Percentiles rank a stretch among this genome's conserved stretches.
Evolutionary conservation across 2,888 invertebrate species (phyloP).

Genomic region (Euphydryas editha): DNA sequence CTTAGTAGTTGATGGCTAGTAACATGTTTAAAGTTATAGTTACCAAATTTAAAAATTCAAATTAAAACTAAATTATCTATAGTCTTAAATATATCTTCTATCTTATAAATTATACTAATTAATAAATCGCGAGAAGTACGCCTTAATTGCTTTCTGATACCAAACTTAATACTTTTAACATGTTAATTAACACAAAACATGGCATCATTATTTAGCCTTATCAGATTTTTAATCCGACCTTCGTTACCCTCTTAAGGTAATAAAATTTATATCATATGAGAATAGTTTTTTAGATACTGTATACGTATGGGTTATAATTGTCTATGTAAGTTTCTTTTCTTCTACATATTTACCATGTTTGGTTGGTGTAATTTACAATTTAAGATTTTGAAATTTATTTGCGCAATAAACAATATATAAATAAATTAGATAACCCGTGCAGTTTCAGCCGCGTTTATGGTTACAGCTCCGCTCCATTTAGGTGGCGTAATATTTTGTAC

Average conservation of each 20-base stretch:
- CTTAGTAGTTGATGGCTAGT: neutral
- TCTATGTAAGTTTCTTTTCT: too few relatives aligned
- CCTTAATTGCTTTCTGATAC: slow-evolving; percentile 18
- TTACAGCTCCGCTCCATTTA: too few relatives aligned
- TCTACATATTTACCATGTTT: too few relatives aligned
- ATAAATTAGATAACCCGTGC: too few relatives aligned
- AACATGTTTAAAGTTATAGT: neutral
- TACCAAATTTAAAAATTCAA: neutral
- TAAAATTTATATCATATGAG: slow-evolving; percentile 1
- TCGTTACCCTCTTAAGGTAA: slow-evolving; percentile 18
- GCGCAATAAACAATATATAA: too few relatives aligned
- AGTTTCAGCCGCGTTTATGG: too few relatives aligned
- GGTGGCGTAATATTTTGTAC: too few relatives aligned
- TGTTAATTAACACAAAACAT: slow-evolving; percentile 31
- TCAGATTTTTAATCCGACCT: slow-evolving; percentile 28
- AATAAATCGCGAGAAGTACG: slow-evolving; percentile 16
- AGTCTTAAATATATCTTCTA: too few relatives aligned
- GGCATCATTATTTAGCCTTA: slow-evolving; percentile 31
- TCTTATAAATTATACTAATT: slow-evolving; percentile 9
- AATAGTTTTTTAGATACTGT: neutral
- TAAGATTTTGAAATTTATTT: too few relatives aligned
- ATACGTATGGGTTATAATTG: too few relatives aligned
- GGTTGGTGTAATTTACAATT: too few relatives aligned
- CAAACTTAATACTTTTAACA: slow-evolving; percentile 28
- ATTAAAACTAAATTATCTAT: neutral